These are phyloP conservation scores for Arrhamphus sclerolepis DNA, from an alignment of 2,797 vertebrate species.

Conservation along the genomic window DNA sequence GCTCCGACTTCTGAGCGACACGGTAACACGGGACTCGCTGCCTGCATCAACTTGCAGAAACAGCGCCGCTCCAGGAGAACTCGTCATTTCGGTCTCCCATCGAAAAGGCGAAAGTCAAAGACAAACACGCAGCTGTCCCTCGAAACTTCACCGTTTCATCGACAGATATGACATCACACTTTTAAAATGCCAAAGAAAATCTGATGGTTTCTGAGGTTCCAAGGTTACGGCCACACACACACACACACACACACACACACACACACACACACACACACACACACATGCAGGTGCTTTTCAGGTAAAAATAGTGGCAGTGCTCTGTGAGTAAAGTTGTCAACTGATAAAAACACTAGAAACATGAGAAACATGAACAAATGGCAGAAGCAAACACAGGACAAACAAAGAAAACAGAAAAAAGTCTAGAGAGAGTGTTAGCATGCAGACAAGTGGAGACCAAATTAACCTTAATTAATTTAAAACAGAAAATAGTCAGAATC, in stretches of 20 bases:
- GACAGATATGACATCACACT: neutral
- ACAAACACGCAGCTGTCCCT: neutral
- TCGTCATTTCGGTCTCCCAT: slow-evolving; percentile 19
- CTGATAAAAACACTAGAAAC: no score
- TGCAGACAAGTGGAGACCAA: neutral
- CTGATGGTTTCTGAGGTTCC: neutral
- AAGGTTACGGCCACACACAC: neutral
- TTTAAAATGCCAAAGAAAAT: slow-evolving; percentile 19
- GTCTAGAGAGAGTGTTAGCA: slow-evolving; percentile 5
- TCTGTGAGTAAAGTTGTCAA: no score
- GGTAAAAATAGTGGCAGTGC: no score
- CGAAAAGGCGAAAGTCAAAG: slow-evolving; percentile 20
- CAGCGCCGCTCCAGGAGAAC: slow-evolving; percentile 24
- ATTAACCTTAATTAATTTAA: no score
- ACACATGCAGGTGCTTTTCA: no score
- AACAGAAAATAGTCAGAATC: no score
- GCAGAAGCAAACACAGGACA: slow-evolving; percentile 21
- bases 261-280: no score
- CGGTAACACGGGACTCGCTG: slow-evolving; percentile 43
- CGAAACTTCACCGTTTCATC: slow-evolving; percentile 8
- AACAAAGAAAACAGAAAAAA: slow-evolving; percentile 10
- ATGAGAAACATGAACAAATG: neutral
- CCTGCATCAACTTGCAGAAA: slow-evolving; percentile 30
- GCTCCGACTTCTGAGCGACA: slow-evolving; percentile 21
- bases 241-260: no score